These are phyloP conservation scores for Pantherophis vulpinus DNA, from an alignment of 2,797 vertebrate species.

Conservation along the genomic window DNA sequence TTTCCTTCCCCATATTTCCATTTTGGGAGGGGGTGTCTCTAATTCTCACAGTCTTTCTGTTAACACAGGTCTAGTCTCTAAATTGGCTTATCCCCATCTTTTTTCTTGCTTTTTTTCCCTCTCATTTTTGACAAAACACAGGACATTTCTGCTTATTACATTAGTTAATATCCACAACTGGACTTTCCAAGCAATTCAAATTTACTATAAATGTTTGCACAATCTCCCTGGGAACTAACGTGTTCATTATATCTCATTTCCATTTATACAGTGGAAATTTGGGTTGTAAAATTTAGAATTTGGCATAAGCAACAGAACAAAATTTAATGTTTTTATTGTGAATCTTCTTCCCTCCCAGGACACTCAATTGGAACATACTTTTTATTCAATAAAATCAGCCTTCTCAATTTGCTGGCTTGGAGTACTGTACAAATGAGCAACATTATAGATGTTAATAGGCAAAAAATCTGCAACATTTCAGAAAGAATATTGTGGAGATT, in stretches of 20 bases:
- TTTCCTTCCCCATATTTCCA: neutral
- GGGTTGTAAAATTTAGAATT: constrained; percentile 64
- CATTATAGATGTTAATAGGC: neutral
- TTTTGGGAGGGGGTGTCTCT: neutral
- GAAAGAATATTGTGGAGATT: neutral
- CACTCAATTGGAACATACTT: neutral
- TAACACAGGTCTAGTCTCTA: neutral
- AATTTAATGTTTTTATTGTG: constrained; percentile 31
- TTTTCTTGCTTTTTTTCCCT: neutral
- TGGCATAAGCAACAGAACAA: constrained; percentile 48
- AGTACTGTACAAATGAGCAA: neutral
- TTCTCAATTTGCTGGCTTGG: neutral
- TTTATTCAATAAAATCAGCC: neutral
- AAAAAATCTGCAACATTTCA: neutral
- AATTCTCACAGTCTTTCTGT: neutral
- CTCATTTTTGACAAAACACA: neutral
- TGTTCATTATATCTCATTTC: constrained; percentile 61
- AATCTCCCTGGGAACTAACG: constrained; percentile 49
- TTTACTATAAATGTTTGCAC: constrained; percentile 54
- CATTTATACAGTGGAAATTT: constrained; percentile 63
- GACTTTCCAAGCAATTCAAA: constrained; percentile 39
- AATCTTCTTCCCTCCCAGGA: constrained; percentile 2
- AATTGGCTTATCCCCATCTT: neutral
- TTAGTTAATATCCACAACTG: constrained; percentile 27
- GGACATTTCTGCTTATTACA: constrained; percentile 38